Evolutionary conservation across 2,888 invertebrate species (phyloP).

Genomic region (Parnassius smintheus): DNA sequence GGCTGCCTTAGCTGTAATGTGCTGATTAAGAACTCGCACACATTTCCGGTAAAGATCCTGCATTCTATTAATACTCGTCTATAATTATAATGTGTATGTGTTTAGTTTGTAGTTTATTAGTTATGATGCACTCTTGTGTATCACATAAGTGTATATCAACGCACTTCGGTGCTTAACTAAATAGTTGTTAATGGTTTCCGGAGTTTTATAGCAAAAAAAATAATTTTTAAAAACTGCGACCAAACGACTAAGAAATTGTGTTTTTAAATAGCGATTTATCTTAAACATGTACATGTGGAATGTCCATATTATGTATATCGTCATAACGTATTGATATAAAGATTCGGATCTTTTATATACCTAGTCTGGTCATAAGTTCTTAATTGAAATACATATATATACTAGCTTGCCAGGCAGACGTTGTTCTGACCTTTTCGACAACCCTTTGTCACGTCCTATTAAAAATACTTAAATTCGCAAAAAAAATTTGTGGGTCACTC

Average conservation of each 20-base stretch:
- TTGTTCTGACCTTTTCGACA: too few species aligned
- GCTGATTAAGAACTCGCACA: background rate
- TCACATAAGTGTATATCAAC: too few species aligned
- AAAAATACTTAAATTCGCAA: too few species aligned
- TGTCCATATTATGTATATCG: constrained; percentile 1
- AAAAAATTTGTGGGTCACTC: too few species aligned
- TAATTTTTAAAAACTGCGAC: background rate
- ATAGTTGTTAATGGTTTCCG: background rate
- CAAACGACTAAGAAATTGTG: background rate
- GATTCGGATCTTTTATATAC: constrained; percentile 1
- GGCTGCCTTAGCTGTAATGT: background rate
- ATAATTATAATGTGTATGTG: background rate
- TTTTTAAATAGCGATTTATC: too few species aligned
- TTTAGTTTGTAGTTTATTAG: background rate
- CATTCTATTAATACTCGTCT: background rate
- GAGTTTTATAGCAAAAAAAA: background rate
- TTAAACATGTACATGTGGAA: background rate
- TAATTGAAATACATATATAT: too few species aligned
- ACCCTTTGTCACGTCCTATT: too few species aligned
- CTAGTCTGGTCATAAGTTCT: too few species aligned
- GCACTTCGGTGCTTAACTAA: too few species aligned
- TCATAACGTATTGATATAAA: constrained; percentile 2
- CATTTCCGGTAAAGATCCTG: background rate
- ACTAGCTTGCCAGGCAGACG: too few species aligned
- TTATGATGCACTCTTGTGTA: background rate